Percentiles rank a stretch among this genome's conserved stretches.
phyloP scores from a whole-genome alignment of 2,888 invertebrate genomes.

The Peribatodes rhomboidaria region DNA sequence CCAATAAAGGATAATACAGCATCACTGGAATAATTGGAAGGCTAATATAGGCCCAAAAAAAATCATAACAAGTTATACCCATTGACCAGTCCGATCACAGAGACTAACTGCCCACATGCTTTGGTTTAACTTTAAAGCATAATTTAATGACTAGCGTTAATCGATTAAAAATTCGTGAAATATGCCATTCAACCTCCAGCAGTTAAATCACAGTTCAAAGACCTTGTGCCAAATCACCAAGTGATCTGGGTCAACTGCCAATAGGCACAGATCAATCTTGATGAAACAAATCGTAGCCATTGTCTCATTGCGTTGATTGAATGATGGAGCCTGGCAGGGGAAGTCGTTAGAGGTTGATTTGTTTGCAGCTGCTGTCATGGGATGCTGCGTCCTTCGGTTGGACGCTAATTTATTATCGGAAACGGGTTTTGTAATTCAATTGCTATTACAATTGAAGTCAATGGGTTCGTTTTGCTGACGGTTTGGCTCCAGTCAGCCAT shows the following conservation, averaged over 20 bases:
- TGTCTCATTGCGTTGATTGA: conserved; percentile 43
- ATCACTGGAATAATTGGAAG: no score
- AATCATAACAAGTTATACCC: no score
- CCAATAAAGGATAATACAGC: no score
- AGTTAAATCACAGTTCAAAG: conserved; percentile 41
- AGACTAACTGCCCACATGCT: conserved; percentile 1
- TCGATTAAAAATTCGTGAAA: conserved; percentile 17
- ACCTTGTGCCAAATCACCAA: conserved; percentile 48
- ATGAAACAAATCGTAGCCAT: conserved; percentile 39
- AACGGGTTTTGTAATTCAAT: conserved; percentile 12
- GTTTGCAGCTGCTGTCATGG: conserved; percentile 18
- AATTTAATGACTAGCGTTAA: conserved; percentile 3
- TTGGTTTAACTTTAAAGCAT: neutral
- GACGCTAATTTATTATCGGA: conserved; percentile 4
- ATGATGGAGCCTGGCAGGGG: conserved; percentile 22
- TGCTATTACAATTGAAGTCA: conserved; percentile 1
- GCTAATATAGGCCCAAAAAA: no score
- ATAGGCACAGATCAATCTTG: conserved; percentile 40
- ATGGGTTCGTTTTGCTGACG: neutral
- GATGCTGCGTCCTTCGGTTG: conserved; percentile 18
- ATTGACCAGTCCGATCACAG: neutral
- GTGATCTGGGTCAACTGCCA: conserved; percentile 48
- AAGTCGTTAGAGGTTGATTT: conserved; percentile 30
- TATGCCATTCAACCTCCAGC: conserved; percentile 20
- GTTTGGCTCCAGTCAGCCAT: neutral